phyloP scores from a whole-genome alignment of 2,113 vertebrate species.

The Takifugu flavidus region DNA sequence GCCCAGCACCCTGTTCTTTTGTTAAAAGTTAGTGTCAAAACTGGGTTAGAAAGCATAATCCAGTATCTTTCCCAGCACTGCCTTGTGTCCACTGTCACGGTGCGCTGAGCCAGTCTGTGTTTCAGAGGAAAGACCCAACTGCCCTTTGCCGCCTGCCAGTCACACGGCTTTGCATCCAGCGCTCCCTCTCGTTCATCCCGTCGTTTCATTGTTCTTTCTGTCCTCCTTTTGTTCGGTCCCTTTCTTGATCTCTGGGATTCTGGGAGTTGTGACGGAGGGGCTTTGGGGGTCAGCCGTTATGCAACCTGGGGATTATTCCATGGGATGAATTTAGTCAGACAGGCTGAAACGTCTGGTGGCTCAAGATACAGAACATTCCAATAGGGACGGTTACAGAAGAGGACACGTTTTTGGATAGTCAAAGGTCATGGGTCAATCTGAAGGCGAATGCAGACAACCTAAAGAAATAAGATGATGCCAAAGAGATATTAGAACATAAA shows the following conservation, averaged over 20 bases:
- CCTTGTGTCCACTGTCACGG: constrained; percentile 24
- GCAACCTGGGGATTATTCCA: constrained; percentile 53
- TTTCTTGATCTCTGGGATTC: constrained; percentile 65
- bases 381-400: not conserved
- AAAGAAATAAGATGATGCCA: no score
- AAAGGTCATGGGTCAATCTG: constrained; percentile 4
- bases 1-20: constrained; percentile 7
- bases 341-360: constrained; percentile 45
- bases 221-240: constrained; percentile 52
- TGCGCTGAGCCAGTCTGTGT: constrained; percentile 32
- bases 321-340: constrained; percentile 54
- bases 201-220: constrained; percentile 47
- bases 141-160: constrained; percentile 36
- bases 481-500: no score
- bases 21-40: not conserved
- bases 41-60: constrained; percentile 34
- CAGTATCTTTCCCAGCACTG: constrained; percentile 27
- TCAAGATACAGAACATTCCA: constrained; percentile 21
- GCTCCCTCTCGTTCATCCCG: constrained; percentile 30
- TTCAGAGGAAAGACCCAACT: constrained; percentile 39
- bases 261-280: constrained; percentile 34
- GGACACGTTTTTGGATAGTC: not conserved
- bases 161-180: constrained; percentile 22
- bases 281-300: constrained; percentile 46
- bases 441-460: no score